Percentiles rank a stretch among this genome's conserved stretches.
phyloP scores from a whole-genome alignment of 2,113 vertebrate genomes.

The Gobius niger region DNA sequence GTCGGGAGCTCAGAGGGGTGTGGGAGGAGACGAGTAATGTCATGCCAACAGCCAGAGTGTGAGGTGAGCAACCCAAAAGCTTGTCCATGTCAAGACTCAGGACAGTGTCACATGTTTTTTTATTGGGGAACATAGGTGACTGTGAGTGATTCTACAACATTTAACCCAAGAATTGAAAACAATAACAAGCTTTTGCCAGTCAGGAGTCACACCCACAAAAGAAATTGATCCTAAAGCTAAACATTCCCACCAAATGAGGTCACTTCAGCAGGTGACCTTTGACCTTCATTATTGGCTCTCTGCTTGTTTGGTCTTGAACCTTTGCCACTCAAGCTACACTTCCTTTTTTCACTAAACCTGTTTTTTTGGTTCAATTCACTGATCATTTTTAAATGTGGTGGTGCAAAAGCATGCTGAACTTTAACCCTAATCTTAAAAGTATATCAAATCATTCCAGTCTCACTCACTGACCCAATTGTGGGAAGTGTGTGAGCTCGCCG shows the following conservation, averaged over 20 bases:
- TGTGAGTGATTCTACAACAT: too few species aligned
- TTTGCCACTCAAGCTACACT: neutral
- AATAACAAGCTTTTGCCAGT: too few species aligned
- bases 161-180: too few species aligned
- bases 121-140: too few species aligned
- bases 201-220: neutral
- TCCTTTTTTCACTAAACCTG: neutral
- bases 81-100: too few species aligned
- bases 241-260: conserved; percentile 47
- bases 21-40: conserved; percentile 28
- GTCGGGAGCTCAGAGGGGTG: conserved; percentile 8
- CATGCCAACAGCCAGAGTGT: too few species aligned
- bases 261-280: conserved; percentile 37
- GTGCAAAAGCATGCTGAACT: neutral
- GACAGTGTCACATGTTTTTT: too few species aligned
- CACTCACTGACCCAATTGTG: conserved; percentile 56
- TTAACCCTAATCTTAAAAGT: neutral
- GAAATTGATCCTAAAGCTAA: neutral
- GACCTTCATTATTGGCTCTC: conserved; percentile 16
- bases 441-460: conserved; percentile 2
- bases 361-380: neutral
- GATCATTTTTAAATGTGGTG: neutral
- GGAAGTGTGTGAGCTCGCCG: conserved; percentile 1
- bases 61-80: too few species aligned
- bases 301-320: neutral